phyloP scores from a whole-genome alignment of 1,140 invertebrate genomes.

The Pissodes strobi region DNA sequence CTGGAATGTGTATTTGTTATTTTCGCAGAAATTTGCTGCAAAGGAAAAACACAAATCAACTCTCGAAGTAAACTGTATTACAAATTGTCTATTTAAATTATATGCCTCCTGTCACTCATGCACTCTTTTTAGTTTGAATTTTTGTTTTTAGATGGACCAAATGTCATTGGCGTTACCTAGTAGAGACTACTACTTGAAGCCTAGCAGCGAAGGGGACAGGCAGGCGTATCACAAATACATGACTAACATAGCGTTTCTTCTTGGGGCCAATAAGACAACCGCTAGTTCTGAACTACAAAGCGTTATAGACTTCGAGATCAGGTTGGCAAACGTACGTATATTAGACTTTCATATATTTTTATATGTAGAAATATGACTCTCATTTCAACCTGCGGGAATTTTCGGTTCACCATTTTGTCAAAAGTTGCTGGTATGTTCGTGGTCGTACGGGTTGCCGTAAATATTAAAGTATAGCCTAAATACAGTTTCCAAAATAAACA shows the following conservation, averaged over 20 bases:
- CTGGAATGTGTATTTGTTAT: too few relatives aligned
- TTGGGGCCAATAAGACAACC: slow-evolving; percentile 70
- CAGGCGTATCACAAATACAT: slow-evolving; percentile 79
- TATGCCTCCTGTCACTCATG: neutral
- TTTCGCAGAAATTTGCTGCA: too few relatives aligned
- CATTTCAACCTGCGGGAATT: too few relatives aligned
- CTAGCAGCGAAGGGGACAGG: slow-evolving; percentile 68
- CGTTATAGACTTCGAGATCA: slow-evolving; percentile 76
- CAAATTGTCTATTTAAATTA: slow-evolving; percentile 2
- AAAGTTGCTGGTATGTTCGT: too few relatives aligned
- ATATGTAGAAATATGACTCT: too few relatives aligned
- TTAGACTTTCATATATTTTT: too few relatives aligned
- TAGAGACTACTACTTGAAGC: slow-evolving; percentile 79
- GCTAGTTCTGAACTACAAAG: slow-evolving; percentile 68
- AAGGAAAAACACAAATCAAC: too few relatives aligned
- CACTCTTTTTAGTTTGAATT: neutral
- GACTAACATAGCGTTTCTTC: slow-evolving; percentile 72
- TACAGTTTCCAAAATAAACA: too few relatives aligned
- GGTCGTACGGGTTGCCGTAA: too few relatives aligned
- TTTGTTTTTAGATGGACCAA: slow-evolving; percentile 72
- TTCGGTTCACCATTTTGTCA: too few relatives aligned
- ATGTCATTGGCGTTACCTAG: slow-evolving; percentile 78
- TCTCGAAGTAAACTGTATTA: slow-evolving; percentile 17
- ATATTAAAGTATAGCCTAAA: too few relatives aligned
- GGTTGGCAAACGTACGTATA: slow-evolving; percentile 78